Conservation (phyloP, 2,888 invertebrate genomes). For the Dexiosoma caninum region DNA sequence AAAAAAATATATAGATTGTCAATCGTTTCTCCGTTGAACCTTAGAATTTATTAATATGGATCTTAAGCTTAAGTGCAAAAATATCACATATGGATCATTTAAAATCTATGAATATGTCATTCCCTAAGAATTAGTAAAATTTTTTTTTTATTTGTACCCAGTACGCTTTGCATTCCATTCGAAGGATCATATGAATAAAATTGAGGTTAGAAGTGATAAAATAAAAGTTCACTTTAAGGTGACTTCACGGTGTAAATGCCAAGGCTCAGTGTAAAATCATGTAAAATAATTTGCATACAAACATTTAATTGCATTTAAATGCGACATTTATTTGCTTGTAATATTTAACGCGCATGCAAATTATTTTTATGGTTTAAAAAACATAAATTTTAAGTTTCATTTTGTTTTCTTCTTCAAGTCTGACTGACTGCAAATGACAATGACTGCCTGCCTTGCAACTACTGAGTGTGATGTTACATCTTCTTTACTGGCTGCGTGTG, state of each 20-base stretch:
- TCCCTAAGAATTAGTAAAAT: no score
- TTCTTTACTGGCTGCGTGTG: conserved; percentile 1
- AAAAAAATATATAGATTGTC: no score
- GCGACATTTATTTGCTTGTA: conserved; percentile 76
- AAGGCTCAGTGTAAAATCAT: background rate
- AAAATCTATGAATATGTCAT: no score
- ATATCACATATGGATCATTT: no score
- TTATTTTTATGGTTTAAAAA: conserved; percentile 68
- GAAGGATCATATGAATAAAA: no score
- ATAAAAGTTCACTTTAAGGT: no score
- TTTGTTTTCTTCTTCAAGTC: background rate
- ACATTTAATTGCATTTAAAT: conserved; percentile 76
- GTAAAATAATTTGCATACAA: conserved; percentile 47
- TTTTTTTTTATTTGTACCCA: no score
- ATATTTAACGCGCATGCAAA: conserved; percentile 75
- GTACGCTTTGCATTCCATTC: no score
- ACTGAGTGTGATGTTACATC: conserved; percentile 4
- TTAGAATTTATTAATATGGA: no score
- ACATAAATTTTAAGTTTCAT: conserved; percentile 41
- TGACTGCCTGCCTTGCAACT: conserved; percentile 26
- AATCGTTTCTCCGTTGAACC: no score
- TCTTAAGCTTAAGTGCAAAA: no score
- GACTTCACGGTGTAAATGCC: background rate
- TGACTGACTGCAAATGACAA: conserved; percentile 42
- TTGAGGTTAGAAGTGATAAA: no score